Evolutionary conservation across 2,888 invertebrate genomes (phyloP).

Genomic region (Odontothrips loti): DNA sequence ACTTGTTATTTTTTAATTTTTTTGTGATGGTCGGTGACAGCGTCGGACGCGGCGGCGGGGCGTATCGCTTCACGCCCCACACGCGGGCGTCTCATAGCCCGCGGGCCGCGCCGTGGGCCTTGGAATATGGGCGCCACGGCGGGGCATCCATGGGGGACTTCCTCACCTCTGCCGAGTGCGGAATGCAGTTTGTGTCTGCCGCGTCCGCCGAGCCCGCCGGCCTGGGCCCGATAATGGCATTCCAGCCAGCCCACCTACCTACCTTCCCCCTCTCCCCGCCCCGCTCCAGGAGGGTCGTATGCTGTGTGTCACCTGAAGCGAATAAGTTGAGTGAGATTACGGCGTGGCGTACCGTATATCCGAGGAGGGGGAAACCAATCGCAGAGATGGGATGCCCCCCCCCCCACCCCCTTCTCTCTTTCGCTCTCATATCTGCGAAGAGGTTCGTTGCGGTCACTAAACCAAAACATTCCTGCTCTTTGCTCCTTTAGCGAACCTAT

Average conservation of each 20-base stretch:
- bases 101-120: neutral
- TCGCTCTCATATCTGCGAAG: too few species aligned
- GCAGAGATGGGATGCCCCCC: neutral
- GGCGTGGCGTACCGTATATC: neutral
- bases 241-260: neutral
- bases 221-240: slow-evolving; percentile 4
- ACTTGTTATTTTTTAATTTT: too few species aligned
- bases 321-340: neutral
- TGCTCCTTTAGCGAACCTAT: too few species aligned
- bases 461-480: too few species aligned
- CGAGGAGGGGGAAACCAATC: neutral
- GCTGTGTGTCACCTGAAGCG: neutral
- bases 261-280: neutral
- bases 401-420: neutral
- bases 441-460: too few species aligned
- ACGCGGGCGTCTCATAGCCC: too few species aligned
- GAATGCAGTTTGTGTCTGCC: neutral
- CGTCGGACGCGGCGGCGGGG: too few species aligned
- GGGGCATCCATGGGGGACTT: neutral
- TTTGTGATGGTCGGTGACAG: too few species aligned
- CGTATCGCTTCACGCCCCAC: too few species aligned
- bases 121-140: too few species aligned
- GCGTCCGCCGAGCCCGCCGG: neutral
- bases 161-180: neutral
- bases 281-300: neutral